These are phyloP conservation scores for Lampropteryx suffumata DNA, from an alignment of 2,888 invertebrate genomes.

Conservation along the genomic window DNA sequence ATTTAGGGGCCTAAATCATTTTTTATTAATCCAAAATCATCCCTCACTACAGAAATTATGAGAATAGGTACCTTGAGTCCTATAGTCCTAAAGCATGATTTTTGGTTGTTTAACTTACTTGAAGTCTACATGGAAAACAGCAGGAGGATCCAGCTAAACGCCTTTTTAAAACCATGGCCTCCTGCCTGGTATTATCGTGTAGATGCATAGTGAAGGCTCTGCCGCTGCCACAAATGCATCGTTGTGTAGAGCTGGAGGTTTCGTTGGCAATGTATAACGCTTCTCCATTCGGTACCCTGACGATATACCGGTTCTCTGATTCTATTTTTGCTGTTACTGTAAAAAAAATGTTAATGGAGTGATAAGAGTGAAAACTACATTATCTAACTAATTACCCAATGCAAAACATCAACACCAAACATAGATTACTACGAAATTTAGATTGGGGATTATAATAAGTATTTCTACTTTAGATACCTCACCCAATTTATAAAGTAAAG, in stretches of 20 bases:
- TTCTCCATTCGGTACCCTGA: slow-evolving; percentile 88
- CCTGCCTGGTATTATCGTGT: slow-evolving; percentile 91
- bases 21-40: too few relatives aligned
- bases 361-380: too few relatives aligned
- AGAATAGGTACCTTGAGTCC: too few relatives aligned
- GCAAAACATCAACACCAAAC: too few relatives aligned
- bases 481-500: too few relatives aligned
- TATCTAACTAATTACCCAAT: too few relatives aligned
- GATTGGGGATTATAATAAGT: too few relatives aligned
- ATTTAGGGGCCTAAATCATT: too few relatives aligned
- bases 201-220: slow-evolving; percentile 91
- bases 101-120: slow-evolving; percentile 64
- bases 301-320: slow-evolving; percentile 88
- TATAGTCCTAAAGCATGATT: too few relatives aligned
- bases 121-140: slow-evolving; percentile 88
- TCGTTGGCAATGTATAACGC: slow-evolving; percentile 90
- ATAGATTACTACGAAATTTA: too few relatives aligned
- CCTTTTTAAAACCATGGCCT: slow-evolving; percentile 89
- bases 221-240: slow-evolving; percentile 88
- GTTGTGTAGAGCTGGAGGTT: slow-evolving; percentile 82
- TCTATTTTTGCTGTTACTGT: slow-evolving; percentile 84
- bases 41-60: too few relatives aligned
- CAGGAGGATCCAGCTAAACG: slow-evolving; percentile 87
- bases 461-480: too few relatives aligned
- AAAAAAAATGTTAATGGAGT: slow-evolving; percentile 32